Conservation (phyloP, 2,797 vertebrate genomes). For the Labeo calbasu region DNA sequence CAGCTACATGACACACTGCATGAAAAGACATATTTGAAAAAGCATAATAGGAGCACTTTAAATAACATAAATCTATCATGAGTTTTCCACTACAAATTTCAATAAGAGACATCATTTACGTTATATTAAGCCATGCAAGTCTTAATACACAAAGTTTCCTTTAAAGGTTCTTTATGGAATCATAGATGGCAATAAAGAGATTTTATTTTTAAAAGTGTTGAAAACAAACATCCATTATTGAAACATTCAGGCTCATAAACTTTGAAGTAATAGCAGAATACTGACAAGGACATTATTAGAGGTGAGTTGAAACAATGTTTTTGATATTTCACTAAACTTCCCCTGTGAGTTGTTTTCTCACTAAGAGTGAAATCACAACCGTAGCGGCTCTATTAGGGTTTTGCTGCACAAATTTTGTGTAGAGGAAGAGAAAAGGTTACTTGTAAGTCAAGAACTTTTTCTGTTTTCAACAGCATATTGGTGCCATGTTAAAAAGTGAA, state of each 20-base stretch:
- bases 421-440: slow-evolving; percentile 2
- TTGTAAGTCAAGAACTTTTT: background rate
- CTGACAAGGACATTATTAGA: background rate
- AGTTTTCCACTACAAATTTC: no score
- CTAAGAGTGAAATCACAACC: slow-evolving; percentile 13
- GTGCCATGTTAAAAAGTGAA: background rate
- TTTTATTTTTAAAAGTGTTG: background rate
- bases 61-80: no score
- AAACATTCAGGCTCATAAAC: background rate
- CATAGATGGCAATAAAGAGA: background rate
- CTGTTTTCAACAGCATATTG: background rate
- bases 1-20: no score
- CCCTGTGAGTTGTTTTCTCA: background rate
- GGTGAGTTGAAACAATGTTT: background rate
- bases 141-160: no score
- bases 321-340: background rate
- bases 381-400: background rate
- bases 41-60: no score
- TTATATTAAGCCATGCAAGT: no score
- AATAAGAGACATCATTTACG: no score
- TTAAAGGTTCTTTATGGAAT: background rate
- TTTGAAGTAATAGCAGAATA: background rate
- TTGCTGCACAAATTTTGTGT: background rate
- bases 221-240: background rate
- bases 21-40: no score